phyloP scores from a whole-genome alignment of 2,888 invertebrate species.

The Apodemia hepburni region DNA sequence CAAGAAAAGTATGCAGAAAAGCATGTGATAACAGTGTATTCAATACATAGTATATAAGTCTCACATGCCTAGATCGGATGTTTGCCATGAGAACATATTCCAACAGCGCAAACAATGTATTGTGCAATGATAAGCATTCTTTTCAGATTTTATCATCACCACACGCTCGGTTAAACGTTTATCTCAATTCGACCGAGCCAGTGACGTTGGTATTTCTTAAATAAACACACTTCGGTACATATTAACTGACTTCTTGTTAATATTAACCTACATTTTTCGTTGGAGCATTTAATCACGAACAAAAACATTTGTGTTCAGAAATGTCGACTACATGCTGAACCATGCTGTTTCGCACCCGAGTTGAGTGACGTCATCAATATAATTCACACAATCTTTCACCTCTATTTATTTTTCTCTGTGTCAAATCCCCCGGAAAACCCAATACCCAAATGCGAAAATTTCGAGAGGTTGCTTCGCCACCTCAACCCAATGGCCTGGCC shows the following conservation, averaged over 20 bases:
- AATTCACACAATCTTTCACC: too few relatives aligned
- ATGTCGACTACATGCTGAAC: not conserved
- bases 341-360: too few relatives aligned
- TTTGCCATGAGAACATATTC: constrained; percentile 3
- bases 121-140: constrained; percentile 10
- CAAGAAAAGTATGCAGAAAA: too few relatives aligned
- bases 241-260: constrained; percentile 6
- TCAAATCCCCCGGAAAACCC: too few relatives aligned
- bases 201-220: constrained; percentile 11
- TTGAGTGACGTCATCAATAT: too few relatives aligned
- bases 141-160: constrained; percentile 1
- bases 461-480: too few relatives aligned
- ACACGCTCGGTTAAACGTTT: constrained; percentile 6
- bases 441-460: too few relatives aligned
- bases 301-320: not conserved
- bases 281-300: not conserved
- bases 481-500: too few relatives aligned
- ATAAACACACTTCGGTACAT: constrained; percentile 13
- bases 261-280: constrained; percentile 1
- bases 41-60: not conserved
- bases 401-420: too few relatives aligned
- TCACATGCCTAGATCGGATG: not conserved
- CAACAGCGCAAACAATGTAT: constrained; percentile 3
- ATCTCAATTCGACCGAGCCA: constrained; percentile 6
- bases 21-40: too few relatives aligned